Base-by-base conservation (phyloP, 2,888 invertebrate species). In the Chironomus tentans region DNA sequence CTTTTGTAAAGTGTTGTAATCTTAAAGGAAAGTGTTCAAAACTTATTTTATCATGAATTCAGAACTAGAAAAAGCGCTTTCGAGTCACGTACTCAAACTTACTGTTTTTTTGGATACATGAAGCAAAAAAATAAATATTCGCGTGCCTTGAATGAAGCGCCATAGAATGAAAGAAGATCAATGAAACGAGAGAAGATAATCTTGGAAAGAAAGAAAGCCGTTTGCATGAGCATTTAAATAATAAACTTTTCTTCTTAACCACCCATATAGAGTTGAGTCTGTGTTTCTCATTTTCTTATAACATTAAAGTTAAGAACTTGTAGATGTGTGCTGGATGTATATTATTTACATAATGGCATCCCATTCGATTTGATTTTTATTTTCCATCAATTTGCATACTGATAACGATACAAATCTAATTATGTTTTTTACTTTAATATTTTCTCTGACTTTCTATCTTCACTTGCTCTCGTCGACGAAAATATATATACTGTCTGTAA, bases 301-400 rank as follows among this genome's bases (percentile, higher is more conserved):
- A 38, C 38, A 38, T 38, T 38, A 38, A 38, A 10, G 38, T 38
- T 38, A 38, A 38, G 38, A 38, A 38, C 38, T 38, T 38, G 38
- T 38, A 38, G 38, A 38, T 38, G 38, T 38, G 38, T 50, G 50
- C 50, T 50, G 50, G 50, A 50, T 38, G 38, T 38, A 38, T 38
- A 56, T n/a, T 56, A 2, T 18, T 4, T 4, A n/a, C 15, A 15
- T 18, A n/a, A 56, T 56, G 56, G 15, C 18, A 65, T 22, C 12
- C 70, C 50, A 50, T 70, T 70, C 70, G 50, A 70, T 70, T 70
- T 70, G 70, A 70, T 70, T 70, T 70, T 70, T 70, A 70, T 70
- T 50, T 56, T 50, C 50, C 22, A 15, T 50, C 70, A 70, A 70
- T 70, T 70, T 70, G 56, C 70, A 70, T 70, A 70, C 70, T 70